Evolutionary conservation across 2,113 vertebrate genomes (phyloP), one percentile per base, ranked within the genome.

Genomic region (Zosterops hypoxanthus): DNA sequence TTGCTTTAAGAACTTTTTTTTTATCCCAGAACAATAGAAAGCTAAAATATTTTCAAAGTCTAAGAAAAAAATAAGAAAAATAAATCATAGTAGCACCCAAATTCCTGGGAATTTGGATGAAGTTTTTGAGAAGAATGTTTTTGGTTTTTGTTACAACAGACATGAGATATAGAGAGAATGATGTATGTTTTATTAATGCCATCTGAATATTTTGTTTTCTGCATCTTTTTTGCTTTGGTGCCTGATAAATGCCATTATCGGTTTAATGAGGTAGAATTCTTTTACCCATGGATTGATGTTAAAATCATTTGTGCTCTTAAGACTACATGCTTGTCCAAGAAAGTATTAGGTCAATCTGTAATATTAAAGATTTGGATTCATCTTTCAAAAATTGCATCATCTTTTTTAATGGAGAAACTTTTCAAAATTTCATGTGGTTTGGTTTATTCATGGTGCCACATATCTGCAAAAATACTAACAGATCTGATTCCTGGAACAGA

Each of bases 1-100:
- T 60, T 79, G 2, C 2, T 50, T 71, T 46, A 46, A 46, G 44
- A 46, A 10, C 5, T 12, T 23, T 33, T n/a, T 23, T 34, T n/a
- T 23, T 34, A 3, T 5, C 46, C 1, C 7, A 53, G 61, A 79
- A 23, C 0, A 57, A 39, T 2, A 59, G 2, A 86, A 88, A 63
- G 7, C 2, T 19, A 36, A 88, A 49, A 44, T 59, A 71, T 11
- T 2, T 42, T 44, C 11, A 28, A 41, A 46, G 31, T 22, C 2
- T 15, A 39, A 66, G 50, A 4, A 29, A 21, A 23, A 20, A 23
- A 14, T 12, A 36, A 5, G 5, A 14, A 29, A 25, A 4, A 34
- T 8, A 55, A 80, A 68, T 20, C 5, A 0, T 5, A 28, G 15
- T 14, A 47, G 3, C 0, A 0, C 34, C 5, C 2, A 18, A 82